Evolutionary conservation across 2,888 invertebrate species (phyloP).

Genomic region (Torymus texanus): DNA sequence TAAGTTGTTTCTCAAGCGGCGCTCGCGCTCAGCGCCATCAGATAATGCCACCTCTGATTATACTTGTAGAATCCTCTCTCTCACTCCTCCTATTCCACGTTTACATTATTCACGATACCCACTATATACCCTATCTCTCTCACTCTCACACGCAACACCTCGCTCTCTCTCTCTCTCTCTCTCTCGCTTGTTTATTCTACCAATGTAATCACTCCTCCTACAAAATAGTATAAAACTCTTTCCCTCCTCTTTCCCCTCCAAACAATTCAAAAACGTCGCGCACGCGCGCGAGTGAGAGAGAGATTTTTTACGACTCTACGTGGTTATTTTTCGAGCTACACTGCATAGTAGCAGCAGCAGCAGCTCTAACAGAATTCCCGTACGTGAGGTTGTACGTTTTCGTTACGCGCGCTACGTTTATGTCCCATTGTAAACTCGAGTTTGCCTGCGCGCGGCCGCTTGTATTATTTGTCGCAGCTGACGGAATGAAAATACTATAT

Average conservation of each 20-base stretch:
- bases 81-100: constrained; percentile 30
- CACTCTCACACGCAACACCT: not conserved
- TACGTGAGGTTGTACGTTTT: constrained; percentile 52
- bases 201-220: constrained; percentile 43
- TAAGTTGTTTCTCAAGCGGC: too few relatives aligned
- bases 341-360: not conserved
- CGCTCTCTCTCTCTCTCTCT: not conserved
- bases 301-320: constrained; percentile 44
- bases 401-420: constrained; percentile 44
- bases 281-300: not conserved
- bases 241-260: too few relatives aligned
- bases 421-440: constrained; percentile 51
- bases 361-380: constrained; percentile 49
- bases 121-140: not conserved
- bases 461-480: constrained; percentile 49
- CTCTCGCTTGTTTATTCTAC: constrained; percentile 39
- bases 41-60: constrained; percentile 18
- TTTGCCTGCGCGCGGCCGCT: constrained; percentile 27
- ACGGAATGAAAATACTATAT: constrained; percentile 53
- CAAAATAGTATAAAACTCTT: constrained; percentile 20
- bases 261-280: constrained; percentile 48
- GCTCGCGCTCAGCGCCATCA: not conserved
- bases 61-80: constrained; percentile 24
- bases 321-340: constrained; percentile 48
- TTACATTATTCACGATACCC: constrained; percentile 37